Conservation (phyloP, 2,797 vertebrate genomes). For the Toxotes lorentzi region DNA sequence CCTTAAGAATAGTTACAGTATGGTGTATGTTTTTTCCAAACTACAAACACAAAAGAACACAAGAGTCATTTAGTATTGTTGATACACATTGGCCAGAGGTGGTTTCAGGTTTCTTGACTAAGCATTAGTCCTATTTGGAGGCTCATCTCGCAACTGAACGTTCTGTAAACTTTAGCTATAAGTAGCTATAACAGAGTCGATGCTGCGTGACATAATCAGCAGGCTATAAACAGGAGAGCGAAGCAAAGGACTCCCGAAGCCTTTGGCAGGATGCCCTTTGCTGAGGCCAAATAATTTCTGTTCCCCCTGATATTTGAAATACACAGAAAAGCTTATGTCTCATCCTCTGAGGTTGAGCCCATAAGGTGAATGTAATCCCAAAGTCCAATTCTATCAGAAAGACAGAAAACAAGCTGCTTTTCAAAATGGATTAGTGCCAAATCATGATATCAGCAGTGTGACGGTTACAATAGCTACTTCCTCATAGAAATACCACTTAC, state of each 20-base stretch:
- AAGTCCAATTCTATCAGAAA: background rate
- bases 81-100: too few relatives aligned
- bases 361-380: background rate
- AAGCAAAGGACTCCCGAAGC: constrained; percentile 9
- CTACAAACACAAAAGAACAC: too few relatives aligned
- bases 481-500: too few relatives aligned
- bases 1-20: too few relatives aligned
- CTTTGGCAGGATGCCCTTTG: constrained; percentile 1
- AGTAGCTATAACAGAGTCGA: constrained; percentile 11
- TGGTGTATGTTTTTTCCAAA: too few relatives aligned
- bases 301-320: constrained; percentile 27
- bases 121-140: constrained; percentile 12
- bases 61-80: too few relatives aligned
- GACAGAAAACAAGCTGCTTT: constrained; percentile 2
- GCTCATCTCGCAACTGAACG: background rate
- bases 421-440: background rate
- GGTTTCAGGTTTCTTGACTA: constrained; percentile 22
- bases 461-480: background rate
- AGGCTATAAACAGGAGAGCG: background rate
- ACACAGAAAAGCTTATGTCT: constrained; percentile 14
- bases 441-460: background rate
- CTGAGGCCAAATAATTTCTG: constrained; percentile 22
- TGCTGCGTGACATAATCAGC: constrained; percentile 29
- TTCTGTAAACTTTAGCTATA: constrained; percentile 14
- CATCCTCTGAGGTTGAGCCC: background rate